Base-by-base conservation (phyloP, 2,113 vertebrate species). In the Symphodus melops region DNA sequence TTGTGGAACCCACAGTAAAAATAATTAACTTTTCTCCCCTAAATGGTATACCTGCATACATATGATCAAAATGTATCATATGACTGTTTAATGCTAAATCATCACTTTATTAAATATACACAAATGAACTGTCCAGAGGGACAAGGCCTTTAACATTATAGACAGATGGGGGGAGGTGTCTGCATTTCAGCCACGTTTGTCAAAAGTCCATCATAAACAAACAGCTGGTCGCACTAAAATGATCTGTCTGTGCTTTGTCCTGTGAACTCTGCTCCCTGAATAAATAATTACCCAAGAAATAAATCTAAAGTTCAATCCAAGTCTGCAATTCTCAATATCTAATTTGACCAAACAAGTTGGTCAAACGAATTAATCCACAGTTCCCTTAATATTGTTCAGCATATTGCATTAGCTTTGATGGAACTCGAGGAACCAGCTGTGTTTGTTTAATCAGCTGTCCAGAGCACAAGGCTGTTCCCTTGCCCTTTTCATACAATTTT, bases 241-340 rank as follows among this genome's bases (percentile, higher is more conserved):
- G 0, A 42, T 67, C 16, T 44, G 10, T 68, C 10, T 33, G 46
- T 7, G 7, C 46, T 33, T 33, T 48, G 46, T 17, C 46, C 16
- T 48, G 46, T 72, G 21, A 72, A 37, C 51, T 46, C 55, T 62
- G 48, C 49, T 62, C 58, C 62, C 3, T 52, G 16, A 13, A 41
- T 46, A 70, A 42, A 41, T 59, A 49, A 53, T 60, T 60, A 62
- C 49, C 49, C 28, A 52, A 72, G 37, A 44, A 2, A 19, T 63
- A 12, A 0, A 37, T 21, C 5, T 36, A n/a, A 9, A 44, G 19
- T 10, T 54, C 13, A 25, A 4, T 54, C 36, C 1, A 46, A 55
- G 16, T 55, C 52, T 6, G n/a, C 9, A 44, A 0, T 6, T 48
- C 44, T 17, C 10, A 10, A 16, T 17, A 5, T 16, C 6, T 6